These are phyloP conservation scores for Craniophora ligustri DNA, from an alignment of 2,888 invertebrate genomes.

Conservation along the genomic window DNA sequence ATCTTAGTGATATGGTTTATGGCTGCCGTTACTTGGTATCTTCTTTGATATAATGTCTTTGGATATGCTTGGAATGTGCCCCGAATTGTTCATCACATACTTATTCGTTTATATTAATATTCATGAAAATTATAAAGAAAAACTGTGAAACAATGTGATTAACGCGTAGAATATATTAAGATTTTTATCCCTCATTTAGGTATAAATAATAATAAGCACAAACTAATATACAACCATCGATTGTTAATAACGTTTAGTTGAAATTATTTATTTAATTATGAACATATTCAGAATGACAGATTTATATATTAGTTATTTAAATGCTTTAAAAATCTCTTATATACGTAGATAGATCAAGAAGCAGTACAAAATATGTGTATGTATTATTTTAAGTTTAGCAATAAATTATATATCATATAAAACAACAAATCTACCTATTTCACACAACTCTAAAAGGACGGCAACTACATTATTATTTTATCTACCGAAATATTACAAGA, in stretches of 20 bases:
- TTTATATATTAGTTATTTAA: no score
- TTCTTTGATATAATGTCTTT: background rate
- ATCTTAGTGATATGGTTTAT: background rate
- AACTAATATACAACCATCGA: no score
- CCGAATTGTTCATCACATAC: background rate
- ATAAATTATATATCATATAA: background rate
- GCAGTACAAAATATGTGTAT: slow-evolving; percentile 1
- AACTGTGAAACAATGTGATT: background rate
- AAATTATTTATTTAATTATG: no score
- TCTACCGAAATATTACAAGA: background rate
- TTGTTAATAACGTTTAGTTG: no score
- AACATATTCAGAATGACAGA: no score
- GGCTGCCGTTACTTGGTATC: background rate
- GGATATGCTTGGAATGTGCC: slow-evolving; percentile 31
- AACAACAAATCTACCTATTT: slow-evolving; percentile 6
- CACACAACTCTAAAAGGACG: slow-evolving; percentile 38
- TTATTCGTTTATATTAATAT: no score
- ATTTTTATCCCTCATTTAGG: no score
- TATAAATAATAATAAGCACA: no score
- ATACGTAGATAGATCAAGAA: slow-evolving; percentile 4
- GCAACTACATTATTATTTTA: slow-evolving; percentile 12
- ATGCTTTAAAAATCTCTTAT: background rate
- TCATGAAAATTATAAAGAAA: no score
- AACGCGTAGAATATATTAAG: no score
- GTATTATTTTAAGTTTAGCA: slow-evolving; percentile 1